These are phyloP conservation scores for Limnodromus scolopaceus DNA, from an alignment of 2,797 vertebrate genomes.

Conservation along the genomic window DNA sequence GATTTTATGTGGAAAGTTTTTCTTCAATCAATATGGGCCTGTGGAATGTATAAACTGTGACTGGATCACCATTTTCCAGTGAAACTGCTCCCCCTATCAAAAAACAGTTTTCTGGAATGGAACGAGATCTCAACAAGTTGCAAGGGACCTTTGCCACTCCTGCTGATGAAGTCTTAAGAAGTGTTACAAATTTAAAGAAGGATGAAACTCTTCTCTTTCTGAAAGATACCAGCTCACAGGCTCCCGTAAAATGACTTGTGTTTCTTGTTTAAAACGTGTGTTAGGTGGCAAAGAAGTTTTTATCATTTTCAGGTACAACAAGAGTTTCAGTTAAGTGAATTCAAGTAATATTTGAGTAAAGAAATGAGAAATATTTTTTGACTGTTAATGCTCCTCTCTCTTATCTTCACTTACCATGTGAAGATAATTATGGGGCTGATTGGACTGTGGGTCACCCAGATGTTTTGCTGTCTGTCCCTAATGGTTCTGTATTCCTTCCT, in stretches of 20 bases:
- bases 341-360: not conserved
- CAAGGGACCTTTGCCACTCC: not conserved
- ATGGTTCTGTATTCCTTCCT: not conserved
- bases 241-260: not conserved
- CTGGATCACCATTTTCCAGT: not conserved
- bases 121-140: rapidly evolving
- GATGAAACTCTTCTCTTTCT: not conserved
- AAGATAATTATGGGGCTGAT: rapidly evolving
- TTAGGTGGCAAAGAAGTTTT: not conserved
- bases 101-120: not conserved
- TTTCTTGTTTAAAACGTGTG: not conserved
- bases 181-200: not conserved
- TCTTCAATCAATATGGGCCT: not conserved
- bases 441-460: not conserved
- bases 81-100: not conserved
- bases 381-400: not conserved
- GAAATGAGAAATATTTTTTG: not conserved
- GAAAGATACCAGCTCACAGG: not conserved
- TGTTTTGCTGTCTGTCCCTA: not conserved
- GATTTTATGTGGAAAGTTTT: not conserved
- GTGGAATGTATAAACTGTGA: not conserved
- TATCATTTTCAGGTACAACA: not conserved
- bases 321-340: not conserved
- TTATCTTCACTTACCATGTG: not conserved
- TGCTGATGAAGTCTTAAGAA: not conserved